Conservation (phyloP, 1,140 invertebrate species). For the Nymphalis io region DNA sequence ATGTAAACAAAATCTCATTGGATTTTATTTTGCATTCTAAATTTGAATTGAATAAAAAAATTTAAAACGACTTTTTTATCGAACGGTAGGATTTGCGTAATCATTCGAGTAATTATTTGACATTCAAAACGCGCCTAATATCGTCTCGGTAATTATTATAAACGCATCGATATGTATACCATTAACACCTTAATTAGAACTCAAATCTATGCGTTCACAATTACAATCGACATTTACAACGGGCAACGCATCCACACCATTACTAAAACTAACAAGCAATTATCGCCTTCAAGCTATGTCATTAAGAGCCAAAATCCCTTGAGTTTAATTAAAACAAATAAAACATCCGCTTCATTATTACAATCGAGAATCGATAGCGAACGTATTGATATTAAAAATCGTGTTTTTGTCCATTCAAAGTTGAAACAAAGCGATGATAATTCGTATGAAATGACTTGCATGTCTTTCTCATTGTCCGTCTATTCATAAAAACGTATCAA, state of each 20-base stretch:
- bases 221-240: constrained; percentile 56
- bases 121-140: constrained; percentile 15
- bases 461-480: constrained; percentile 59
- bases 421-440: constrained; percentile 74
- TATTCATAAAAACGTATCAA: constrained; percentile 61
- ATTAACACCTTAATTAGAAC: constrained; percentile 67
- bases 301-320: constrained; percentile 17
- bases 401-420: constrained; percentile 64
- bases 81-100: not conserved
- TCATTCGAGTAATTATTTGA: not conserved
- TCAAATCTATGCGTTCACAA: constrained; percentile 51
- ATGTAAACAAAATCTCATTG: no score
- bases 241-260: constrained; percentile 24
- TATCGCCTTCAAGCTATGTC: constrained; percentile 17
- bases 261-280: constrained; percentile 15
- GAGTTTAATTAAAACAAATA: constrained; percentile 15
- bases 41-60: no score
- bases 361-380: constrained; percentile 53
- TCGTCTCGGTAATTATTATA: constrained; percentile 51
- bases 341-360: constrained; percentile 47
- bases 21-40: no score
- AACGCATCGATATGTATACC: constrained; percentile 44
- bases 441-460: constrained; percentile 78
- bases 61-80: no score
- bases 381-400: constrained; percentile 67